Conservation (phyloP, 2,888 invertebrate genomes). For the Exephanes ischioxanthus region DNA sequence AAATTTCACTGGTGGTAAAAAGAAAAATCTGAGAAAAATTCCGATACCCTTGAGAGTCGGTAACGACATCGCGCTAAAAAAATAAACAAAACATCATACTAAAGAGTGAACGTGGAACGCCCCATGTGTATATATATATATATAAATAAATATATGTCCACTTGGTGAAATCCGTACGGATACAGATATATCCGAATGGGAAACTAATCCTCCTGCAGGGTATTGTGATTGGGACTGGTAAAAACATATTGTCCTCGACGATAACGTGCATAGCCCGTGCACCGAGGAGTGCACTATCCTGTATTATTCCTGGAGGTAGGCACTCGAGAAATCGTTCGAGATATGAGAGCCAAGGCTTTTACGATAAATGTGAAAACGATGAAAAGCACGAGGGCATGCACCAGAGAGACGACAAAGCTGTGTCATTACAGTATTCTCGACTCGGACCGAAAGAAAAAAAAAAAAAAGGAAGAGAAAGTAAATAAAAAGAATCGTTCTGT, state of each 20-base stretch:
- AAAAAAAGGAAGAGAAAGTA: neutral
- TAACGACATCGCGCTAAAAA: too few relatives aligned
- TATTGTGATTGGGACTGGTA: constrained; percentile 20
- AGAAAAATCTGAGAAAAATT: too few relatives aligned
- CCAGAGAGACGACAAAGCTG: constrained; percentile 2
- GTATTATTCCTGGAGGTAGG: constrained; percentile 13
- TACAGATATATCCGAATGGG: constrained; percentile 4
- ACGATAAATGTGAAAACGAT: constrained; percentile 31
- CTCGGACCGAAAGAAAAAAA: neutral
- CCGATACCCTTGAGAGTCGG: too few relatives aligned
- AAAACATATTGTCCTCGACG: constrained; percentile 23
- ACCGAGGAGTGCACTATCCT: constrained; percentile 23
- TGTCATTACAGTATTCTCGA: constrained; percentile 27
- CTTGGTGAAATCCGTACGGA: neutral
- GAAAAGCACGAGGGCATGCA: constrained; percentile 10
- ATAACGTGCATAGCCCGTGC: neutral
- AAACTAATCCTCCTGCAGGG: constrained; percentile 18
- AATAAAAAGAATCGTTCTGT: constrained; percentile 12
- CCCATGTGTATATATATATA: neutral
- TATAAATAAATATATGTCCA: neutral
- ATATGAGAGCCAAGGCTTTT: constrained; percentile 14
- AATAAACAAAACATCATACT: too few relatives aligned
- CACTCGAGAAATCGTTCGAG: constrained; percentile 25
- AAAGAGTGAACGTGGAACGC: too few relatives aligned
- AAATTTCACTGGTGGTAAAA: too few relatives aligned